These are phyloP conservation scores for Brachylomia viminalis DNA, from an alignment of 2,888 invertebrate species.

Conservation along the genomic window DNA sequence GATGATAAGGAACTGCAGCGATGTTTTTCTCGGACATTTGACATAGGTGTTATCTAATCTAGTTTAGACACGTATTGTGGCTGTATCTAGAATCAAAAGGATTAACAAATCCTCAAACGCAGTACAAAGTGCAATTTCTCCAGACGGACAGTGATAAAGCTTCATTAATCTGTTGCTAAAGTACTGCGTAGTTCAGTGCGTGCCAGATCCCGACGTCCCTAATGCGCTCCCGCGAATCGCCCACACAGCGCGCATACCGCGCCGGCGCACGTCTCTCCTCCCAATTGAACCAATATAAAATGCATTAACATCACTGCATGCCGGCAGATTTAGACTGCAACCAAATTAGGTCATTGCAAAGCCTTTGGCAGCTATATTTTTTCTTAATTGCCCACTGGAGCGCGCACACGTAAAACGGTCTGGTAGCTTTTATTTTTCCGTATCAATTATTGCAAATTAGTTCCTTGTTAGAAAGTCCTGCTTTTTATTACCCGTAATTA, in stretches of 20 bases:
- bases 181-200: slow-evolving; percentile 74
- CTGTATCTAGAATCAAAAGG: background rate
- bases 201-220: slow-evolving; percentile 83
- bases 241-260: slow-evolving; percentile 89
- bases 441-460: slow-evolving; percentile 66
- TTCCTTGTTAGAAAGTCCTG: slow-evolving; percentile 62
- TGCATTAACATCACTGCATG: slow-evolving; percentile 88
- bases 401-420: slow-evolving; percentile 65
- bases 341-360: slow-evolving; percentile 82
- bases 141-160: slow-evolving; percentile 67
- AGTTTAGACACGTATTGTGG: background rate
- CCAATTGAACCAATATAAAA: slow-evolving; percentile 91
- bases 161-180: slow-evolving; percentile 67
- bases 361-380: slow-evolving; percentile 63
- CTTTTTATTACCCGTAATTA: slow-evolving; percentile 47
- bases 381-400: slow-evolving; percentile 65
- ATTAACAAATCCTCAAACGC: slow-evolving; percentile 47
- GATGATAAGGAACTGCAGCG: no score
- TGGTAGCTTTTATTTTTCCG: slow-evolving; percentile 66
- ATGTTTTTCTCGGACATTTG: background rate
- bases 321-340: slow-evolving; percentile 84
- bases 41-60: background rate
- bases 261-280: slow-evolving; percentile 81
- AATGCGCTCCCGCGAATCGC: slow-evolving; percentile 88
- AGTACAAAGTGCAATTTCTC: slow-evolving; percentile 64